Base-by-base conservation (phyloP, 2,888 invertebrate genomes). In the Abscondita cerata region DNA sequence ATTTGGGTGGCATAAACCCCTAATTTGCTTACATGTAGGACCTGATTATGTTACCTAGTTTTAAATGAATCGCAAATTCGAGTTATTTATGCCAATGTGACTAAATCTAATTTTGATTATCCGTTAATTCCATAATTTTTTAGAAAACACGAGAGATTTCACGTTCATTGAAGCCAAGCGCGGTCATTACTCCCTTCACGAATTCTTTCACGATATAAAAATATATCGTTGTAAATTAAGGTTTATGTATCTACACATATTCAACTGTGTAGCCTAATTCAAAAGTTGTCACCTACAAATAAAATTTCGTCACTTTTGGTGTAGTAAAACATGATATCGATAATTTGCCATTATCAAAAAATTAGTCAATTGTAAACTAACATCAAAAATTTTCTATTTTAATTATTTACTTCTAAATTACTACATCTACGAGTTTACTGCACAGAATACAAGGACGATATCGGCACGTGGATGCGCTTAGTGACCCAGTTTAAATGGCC, bases 401-500 rank as follows among this genome's bases (percentile, higher is more conserved):
- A 4, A 25, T 25, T 25, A 25, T 25, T 25, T 4, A 25, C 25
- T 6, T 6, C 6, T 25, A 25, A 25, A 25, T 4, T 36, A 36
- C 12, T 36, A 36, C 19, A 59, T 53, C 34, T 57, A 57, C 57
- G 36, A 52, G 36, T 53, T 51, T 58, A 50, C 58, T 59, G 65
- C 65, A 74, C 73, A 70, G 73, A 70, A 73, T 70, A 73, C 74
- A 74, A 74, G 74, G 74, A 69, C 73, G 73, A 65, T 64, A 63
- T 63, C 65, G 72, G 72, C 74, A 73, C 73, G 74, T 74, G 74
- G 71, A 72, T 71, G 70, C 67, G 72, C 72, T 71, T 72, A 71
- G 69, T 74, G 74, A 74, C 74, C 74, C 60, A 74, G 64, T 71
- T 74, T 63, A 50, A 40, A 20, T 48, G 51, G 44, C 63, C 72